phyloP scores from a whole-genome alignment of 2,113 vertebrate genomes.

The Mustela nigripes region DNA sequence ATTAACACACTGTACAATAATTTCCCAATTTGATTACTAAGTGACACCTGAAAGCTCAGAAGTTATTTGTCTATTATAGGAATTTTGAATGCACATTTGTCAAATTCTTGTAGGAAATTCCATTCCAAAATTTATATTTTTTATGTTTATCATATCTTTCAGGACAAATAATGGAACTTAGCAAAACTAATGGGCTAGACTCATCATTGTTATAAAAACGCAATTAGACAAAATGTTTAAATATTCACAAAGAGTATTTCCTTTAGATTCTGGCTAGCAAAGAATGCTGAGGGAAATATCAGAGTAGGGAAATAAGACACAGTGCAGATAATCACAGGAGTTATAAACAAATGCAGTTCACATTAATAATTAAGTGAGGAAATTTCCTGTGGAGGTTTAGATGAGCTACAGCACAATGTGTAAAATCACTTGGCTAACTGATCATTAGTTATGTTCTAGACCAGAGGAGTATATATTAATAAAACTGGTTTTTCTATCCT shows the following conservation, averaged over 20 bases:
- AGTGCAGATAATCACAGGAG: constrained; percentile 86
- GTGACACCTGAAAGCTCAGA: not conserved
- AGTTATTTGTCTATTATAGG: not conserved
- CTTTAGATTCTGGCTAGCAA: constrained; percentile 71
- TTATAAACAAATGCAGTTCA: constrained; percentile 87
- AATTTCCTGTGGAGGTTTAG: constrained; percentile 82
- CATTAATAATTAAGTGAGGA: constrained; percentile 91
- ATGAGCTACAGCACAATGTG: constrained; percentile 80
- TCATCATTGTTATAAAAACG: constrained; percentile 70
- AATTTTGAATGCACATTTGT: not conserved
- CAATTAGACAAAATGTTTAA: constrained; percentile 79
- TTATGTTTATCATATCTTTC: constrained; percentile 15
- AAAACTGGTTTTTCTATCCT: not conserved
- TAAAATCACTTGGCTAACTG: constrained; percentile 82
- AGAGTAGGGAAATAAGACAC: constrained; percentile 71
- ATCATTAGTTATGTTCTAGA: constrained; percentile 72
- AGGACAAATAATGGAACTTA: not conserved
- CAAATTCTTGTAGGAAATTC: not conserved
- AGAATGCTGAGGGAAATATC: constrained; percentile 83
- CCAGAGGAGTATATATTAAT: constrained; percentile 56
- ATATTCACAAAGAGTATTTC: constrained; percentile 87
- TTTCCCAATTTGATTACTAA: not conserved
- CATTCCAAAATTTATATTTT: not conserved
- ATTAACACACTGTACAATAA: not conserved
- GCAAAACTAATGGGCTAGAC: constrained; percentile 30